Evolutionary conservation across 2,797 vertebrate genomes (phyloP), one percentile per base, ranked within the genome.

Genomic region (Anabas testudineus): DNA sequence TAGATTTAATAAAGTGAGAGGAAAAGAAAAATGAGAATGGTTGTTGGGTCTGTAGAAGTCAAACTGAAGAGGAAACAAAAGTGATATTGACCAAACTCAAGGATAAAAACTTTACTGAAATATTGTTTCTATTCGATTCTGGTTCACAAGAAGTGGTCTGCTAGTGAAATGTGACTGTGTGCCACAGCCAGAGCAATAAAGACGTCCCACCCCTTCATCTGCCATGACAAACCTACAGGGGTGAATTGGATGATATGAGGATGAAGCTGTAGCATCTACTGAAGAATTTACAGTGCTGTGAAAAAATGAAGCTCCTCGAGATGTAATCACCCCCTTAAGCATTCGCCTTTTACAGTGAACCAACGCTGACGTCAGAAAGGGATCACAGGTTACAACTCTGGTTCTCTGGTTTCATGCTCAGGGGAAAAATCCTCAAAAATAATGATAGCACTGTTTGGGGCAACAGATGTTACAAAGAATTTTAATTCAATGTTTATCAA

Each of bases 361-460:
- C 13, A 54, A 57, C 30, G 18, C 61, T 85, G 81, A 88, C 78
- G 74, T 90, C 84, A 90, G 76, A 53, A 45, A 15, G 57, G 71
- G 78, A 85, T 87, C 89, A 87, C 76, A 87, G 68, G 83, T 82
- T 85, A 67, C 12, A 49, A 61, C 21, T 72, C 43, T 62, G n/a
- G 2, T 59, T 62, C 53, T 59, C 36, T 49, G 46, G 45, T 76
- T 87, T 79, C 43, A 74, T 71, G 66, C 56, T 82, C 55, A 67
- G 65, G 57, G 67, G 74, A 70, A 67, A 3, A 83, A 66, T n/a
- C 10, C 47, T 55, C 9, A 53, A 62, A 76, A 78, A 74, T 55
- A 71, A 81, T 56, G 61, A 73, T 18, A 30, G 37, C 61, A 66
- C 67, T 71, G 53, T 85, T 71, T 65, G 21, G n/a, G 19, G 22